phyloP scores from a whole-genome alignment of 92 coral and sea anemone genomes.

The Porites divaricata region DNA sequence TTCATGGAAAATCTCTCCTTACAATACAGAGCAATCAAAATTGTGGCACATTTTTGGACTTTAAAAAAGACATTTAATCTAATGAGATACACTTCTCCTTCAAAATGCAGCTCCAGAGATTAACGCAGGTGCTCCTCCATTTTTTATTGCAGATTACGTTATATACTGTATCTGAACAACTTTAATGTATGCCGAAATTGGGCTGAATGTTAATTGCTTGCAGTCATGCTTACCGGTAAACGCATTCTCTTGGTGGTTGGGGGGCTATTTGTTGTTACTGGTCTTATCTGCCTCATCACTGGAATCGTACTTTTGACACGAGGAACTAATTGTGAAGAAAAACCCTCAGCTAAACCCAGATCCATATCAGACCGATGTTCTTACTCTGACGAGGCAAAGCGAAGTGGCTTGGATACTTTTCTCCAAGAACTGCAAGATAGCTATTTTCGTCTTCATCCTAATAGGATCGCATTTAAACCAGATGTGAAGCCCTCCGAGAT shows the following conservation, averaged over 20 bases:
- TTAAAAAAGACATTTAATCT: too few relatives aligned
- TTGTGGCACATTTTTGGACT: too few relatives aligned
- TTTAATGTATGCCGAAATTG: not conserved
- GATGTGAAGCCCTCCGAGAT: constrained; percentile 61
- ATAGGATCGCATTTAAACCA: constrained; percentile 46
- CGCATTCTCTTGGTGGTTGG: constrained; percentile 33
- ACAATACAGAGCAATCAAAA: too few relatives aligned
- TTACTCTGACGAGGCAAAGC: constrained; percentile 68
- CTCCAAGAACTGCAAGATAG: constrained; percentile 73
- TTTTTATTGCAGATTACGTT: not conserved
- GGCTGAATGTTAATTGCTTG: not conserved
- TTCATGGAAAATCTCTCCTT: too few relatives aligned
- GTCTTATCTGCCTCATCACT: constrained; percentile 47
- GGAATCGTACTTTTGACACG: constrained; percentile 65
- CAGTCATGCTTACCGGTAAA: constrained; percentile 15
- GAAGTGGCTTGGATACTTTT: constrained; percentile 72
- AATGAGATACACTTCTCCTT: too few relatives aligned
- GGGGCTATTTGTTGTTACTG: constrained; percentile 35
- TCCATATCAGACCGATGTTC: constrained; percentile 30
- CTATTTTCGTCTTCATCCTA: constrained; percentile 72
- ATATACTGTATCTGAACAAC: not conserved
- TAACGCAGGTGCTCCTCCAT: not conserved
- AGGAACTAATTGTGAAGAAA: constrained; percentile 9
- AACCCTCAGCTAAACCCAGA: not conserved
- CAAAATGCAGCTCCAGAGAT: too few relatives aligned